Evolutionary conservation across 92 coral and sea anemone genomes (phyloP), one percentile per base, ranked within the genome.

Genomic region (Montipora capitata): DNA sequence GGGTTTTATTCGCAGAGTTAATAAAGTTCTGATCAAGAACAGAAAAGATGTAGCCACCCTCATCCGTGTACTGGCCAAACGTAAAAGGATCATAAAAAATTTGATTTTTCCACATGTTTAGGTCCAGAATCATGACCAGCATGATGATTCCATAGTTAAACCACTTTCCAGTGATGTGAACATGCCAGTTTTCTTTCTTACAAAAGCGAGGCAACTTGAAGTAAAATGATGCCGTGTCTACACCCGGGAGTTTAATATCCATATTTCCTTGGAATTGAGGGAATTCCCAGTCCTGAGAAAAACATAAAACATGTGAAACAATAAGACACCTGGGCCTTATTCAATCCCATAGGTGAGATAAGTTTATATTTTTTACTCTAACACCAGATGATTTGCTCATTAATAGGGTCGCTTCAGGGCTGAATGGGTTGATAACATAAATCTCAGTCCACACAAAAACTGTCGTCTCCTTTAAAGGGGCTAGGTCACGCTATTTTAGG

Each of bases 31-130:
- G 83, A 85, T 97, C 93, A 8, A 71, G 71, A 39, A 97, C 93
- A 8, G 94, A 52, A 79, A 78, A 95, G 41, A 97, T 97, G 81
- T 97, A 88, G 8, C 98, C 94, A 1, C 57, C 72, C 2, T 96
- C 62, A 80, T 80, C 89, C 3, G 98, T 88, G 80, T 97, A 97
- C 76, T 97, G 99, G 13, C 99, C 99, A 64, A 94, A 97, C 48
- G 84, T 86, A 79, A 92, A 97, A 12, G 99, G 99, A 38, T 89
- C 88, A 76, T 97, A 97, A 86, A 97, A 97, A 54, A 97, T 97
- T 77, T 97, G 99, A 83, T 97, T 97, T 73, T 97, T 97, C 99
- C 99, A 97, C 99, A 97, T 97, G 85, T 97, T 97, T 56, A 97
- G 72, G 83, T 97, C 99, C 9, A 97, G 94, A 42, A 97, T 97